Evolutionary conservation across 1,140 invertebrate species (phyloP), one percentile per base, ranked within the genome.

Genomic region (Lineus longissimus): DNA sequence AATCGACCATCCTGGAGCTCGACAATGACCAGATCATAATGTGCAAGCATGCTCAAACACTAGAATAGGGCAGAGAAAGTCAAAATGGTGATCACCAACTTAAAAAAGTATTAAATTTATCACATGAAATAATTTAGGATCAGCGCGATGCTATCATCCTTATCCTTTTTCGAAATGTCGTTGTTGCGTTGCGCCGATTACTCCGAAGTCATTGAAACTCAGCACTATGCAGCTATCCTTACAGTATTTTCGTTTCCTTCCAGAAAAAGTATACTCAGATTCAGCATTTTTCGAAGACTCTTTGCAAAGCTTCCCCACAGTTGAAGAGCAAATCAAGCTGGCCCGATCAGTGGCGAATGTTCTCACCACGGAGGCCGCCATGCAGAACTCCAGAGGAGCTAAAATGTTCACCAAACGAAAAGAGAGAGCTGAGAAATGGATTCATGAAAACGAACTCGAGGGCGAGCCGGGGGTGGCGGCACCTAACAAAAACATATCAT

Each of bases 311-410:
- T 94, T 95, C 81, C 94, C 94, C 1, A 96, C 94, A 0, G 90
- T 97, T 59, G 92, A 95, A 76, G 94, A 97, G 77, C 94, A 97
- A 82, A 93, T 97, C 73, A 88, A 93, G 76, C 84, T 97, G 61
- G 94, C 93, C 45, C 86, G 91, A 47, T 87, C 90, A 75, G 96
- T 97, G 77, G 94, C 93, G 60, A 87, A 89, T 81, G 95, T 92
- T n/a, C 82, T 97, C 69, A 92, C 91, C 70, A 92, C 95, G 73
- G 90, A 91, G 66, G 91, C 89, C 82, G 97, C 97, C 81, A 87
- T 64, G 19, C 62, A 63, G 40, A 76, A 73, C 60, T 76, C 76
- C 6, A 67, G 67, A 29, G 91, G 91, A 62, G 91, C 91, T 17
- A 89, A 91, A 81, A 85, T 94, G 71, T 94, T 94, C 83, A 91